Base-by-base conservation (phyloP, 1,140 invertebrate genomes). In the Lanistes nyassanus region DNA sequence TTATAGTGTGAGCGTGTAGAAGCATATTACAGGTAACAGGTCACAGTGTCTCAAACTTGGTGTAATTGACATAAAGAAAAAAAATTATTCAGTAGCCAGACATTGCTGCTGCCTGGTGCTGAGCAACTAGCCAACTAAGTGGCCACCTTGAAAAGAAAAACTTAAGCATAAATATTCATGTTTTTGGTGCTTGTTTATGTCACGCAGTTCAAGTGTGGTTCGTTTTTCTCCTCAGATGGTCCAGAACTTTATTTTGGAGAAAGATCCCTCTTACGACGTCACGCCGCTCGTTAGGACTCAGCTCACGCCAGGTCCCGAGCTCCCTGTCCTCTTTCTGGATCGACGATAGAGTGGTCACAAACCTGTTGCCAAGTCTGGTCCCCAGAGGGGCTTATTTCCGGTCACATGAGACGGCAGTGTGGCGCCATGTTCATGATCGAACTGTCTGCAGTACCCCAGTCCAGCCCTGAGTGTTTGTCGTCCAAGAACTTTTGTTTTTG, bases 271-370 rank as follows among this genome's bases (percentile, higher is more conserved):
- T 11, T 79, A 77, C 47, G 76, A 80, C 55, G 76, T 84, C 29
- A 84, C 80, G 19, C 83, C 83, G 11, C 74, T 67, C 21, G 83
- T 83, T 29, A 68, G 83, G 29, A 84, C 83, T 21, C 80, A 82
- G 66, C 74, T 84, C 21, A 83, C 83, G 13, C 80, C 81, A 4
- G 81, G 81, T 0, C 77, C 82, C 5, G 75, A 84, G 66, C 76
- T 84, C 1, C 81, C 81, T 11, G 75, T 83, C 19, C 73, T 81
- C 39, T 83, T 84, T 60, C 56, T 77, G 13, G 83, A 82, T 42
- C 80, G 83, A 65, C 82, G 79, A 79, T 31, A 37, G 16, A 64
- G 16, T 11, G 42, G n/a, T 26, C 13, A 13, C 3, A 21, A 36
- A 9, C 34, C 16, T 34, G 34, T 39, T 23, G 16, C 21, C 42